Percentiles rank a stretch among this genome's conserved stretches.
phyloP scores from a whole-genome alignment of 2,113 vertebrate genomes.

The Brachypteracias leptosomus region DNA sequence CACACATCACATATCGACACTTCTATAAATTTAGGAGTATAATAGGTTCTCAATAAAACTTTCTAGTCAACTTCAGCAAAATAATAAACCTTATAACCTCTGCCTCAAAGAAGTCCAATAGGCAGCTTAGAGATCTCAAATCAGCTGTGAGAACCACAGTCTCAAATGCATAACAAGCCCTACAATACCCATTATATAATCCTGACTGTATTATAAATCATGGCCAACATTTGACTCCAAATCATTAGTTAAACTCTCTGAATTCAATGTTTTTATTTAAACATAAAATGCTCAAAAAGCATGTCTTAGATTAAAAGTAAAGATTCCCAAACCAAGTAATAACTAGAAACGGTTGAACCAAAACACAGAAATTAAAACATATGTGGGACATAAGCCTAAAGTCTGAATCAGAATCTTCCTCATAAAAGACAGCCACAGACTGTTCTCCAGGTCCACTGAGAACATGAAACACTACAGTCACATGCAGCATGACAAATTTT shows the following conservation, averaged over 20 bases:
- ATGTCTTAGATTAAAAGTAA: not conserved
- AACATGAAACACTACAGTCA: not conserved
- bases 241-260: not conserved
- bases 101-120: not conserved
- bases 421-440: fast-evolving
- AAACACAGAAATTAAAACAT: not conserved
- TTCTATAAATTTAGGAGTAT: not conserved
- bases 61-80: not conserved
- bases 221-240: not conserved
- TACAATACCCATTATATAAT: not conserved
- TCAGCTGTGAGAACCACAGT: not conserved
- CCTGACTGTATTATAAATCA: not conserved
- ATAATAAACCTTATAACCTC: not conserved
- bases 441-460: not conserved
- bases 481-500: not conserved
- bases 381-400: not conserved
- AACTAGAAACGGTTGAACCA: not conserved
- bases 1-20: not conserved
- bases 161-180: not conserved
- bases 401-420: not conserved
- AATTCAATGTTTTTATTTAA: not conserved
- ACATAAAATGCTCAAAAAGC: not conserved
- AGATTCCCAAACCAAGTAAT: not conserved
- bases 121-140: not conserved
- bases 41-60: not conserved